Percentiles rank a stretch among this genome's conserved stretches.
Evolutionary conservation across 2,888 invertebrate genomes (phyloP).

Genomic region (Trissolcus brochymenae): DNA sequence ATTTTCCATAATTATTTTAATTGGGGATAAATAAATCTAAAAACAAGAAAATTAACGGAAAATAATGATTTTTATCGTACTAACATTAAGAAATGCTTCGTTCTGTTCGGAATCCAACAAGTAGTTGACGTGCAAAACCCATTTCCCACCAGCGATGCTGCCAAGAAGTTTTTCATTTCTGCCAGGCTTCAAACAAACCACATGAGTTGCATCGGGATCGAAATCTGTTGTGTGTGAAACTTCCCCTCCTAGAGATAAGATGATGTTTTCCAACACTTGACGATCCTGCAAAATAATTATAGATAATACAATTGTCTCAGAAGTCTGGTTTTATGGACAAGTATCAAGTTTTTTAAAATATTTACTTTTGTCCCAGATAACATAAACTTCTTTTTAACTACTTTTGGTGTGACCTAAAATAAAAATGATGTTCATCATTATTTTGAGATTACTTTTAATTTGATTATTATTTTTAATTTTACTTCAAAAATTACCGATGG

Average conservation of each 20-base stretch:
- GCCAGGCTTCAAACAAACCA: slow-evolving; percentile 85
- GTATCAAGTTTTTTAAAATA: not conserved
- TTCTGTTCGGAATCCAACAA: slow-evolving; percentile 82
- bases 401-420: slow-evolving; percentile 1
- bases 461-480: not conserved
- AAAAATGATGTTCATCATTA: not conserved
- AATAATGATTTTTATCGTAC: slow-evolving; percentile 54
- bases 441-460: not conserved
- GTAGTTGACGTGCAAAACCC: slow-evolving; percentile 90
- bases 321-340: no score
- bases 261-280: slow-evolving; percentile 78
- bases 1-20: not conserved
- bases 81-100: slow-evolving; percentile 82
- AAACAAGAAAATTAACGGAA: not conserved
- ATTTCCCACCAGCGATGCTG: slow-evolving; percentile 91
- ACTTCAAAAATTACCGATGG: slow-evolving; percentile 18
- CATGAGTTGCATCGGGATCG: slow-evolving; percentile 84
- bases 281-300: slow-evolving; percentile 75
- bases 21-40: not conserved
- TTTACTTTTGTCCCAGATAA: slow-evolving; percentile 69
- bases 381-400: slow-evolving; percentile 68
- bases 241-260: slow-evolving; percentile 81
- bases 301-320: not conserved
- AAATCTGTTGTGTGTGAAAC: slow-evolving; percentile 79
- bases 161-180: slow-evolving; percentile 93